Percentiles rank a stretch among this genome's conserved stretches.
phyloP scores from a whole-genome alignment of 2,113 vertebrate genomes.

The Onychostruthus taczanowskii region DNA sequence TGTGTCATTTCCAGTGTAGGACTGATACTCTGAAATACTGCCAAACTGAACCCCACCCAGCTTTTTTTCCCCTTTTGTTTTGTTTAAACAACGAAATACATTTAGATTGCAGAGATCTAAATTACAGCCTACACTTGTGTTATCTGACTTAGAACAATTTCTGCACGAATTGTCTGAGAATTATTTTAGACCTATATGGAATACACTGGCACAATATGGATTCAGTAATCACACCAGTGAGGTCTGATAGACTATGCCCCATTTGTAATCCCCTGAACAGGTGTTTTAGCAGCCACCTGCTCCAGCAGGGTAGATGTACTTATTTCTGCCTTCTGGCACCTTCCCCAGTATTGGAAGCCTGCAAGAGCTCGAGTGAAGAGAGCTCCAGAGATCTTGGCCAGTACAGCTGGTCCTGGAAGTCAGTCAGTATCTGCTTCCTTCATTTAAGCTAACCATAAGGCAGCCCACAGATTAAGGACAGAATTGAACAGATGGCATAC shows the following conservation, averaged over 20 bases:
- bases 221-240: background rate
- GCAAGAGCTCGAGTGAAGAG: background rate
- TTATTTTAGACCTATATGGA: background rate
- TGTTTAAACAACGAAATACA: background rate
- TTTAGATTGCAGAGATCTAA: background rate
- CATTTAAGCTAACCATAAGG: background rate
- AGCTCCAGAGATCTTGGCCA: background rate
- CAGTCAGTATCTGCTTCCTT: background rate
- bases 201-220: background rate
- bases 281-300: background rate
- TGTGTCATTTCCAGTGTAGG: background rate
- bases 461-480: background rate
- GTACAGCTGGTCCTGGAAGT: background rate
- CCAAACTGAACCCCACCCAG: background rate
- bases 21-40: background rate
- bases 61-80: accelerated
- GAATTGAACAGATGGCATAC: background rate
- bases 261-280: background rate
- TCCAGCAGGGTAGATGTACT: background rate
- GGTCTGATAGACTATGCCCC: background rate
- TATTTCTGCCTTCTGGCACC: background rate
- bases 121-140: background rate
- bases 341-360: background rate
- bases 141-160: background rate
- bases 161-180: background rate